A percentile compares a stretch with the other conserved stretches of the same genome.
These are phyloP conservation scores for Tortrix viridana DNA, from an alignment of 2,888 invertebrate species.

Conservation along the genomic window DNA sequence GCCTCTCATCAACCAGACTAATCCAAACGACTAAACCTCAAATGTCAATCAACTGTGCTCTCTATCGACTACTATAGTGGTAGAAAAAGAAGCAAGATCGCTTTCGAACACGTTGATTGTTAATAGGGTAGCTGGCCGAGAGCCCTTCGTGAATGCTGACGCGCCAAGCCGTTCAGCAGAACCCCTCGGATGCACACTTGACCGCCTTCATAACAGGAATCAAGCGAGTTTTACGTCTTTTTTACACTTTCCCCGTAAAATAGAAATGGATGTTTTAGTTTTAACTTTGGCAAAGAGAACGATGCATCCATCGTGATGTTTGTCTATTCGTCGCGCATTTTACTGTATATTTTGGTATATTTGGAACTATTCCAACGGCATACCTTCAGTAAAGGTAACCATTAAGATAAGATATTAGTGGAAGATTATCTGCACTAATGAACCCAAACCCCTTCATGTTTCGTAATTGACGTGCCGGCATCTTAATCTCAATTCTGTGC, in stretches of 20 bases:
- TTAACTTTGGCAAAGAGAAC: slow-evolving; percentile 21
- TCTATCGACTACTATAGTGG: slow-evolving; percentile 61
- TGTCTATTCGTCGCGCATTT: slow-evolving; percentile 21
- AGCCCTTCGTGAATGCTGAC: slow-evolving; percentile 70
- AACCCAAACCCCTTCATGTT: slow-evolving; percentile 43
- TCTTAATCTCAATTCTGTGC: slow-evolving; percentile 59
- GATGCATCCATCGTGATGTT: slow-evolving; percentile 24
- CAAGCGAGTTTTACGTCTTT: slow-evolving; percentile 64
- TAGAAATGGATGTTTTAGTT: slow-evolving; percentile 7
- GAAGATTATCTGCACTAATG: slow-evolving; percentile 37
- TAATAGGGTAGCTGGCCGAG: slow-evolving; percentile 58
- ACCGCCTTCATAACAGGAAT: slow-evolving; percentile 70
- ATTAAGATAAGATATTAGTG: slow-evolving; percentile 32
- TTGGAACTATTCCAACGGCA: slow-evolving; percentile 30
- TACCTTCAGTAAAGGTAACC: slow-evolving; percentile 32
- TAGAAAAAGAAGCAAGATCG: slow-evolving; percentile 67
- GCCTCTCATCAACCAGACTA: slow-evolving; percentile 49
- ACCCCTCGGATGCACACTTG: slow-evolving; percentile 75
- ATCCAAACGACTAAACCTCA: slow-evolving; percentile 50
- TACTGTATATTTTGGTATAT: slow-evolving; percentile 26
- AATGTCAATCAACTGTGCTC: slow-evolving; percentile 61
- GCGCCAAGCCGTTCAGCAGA: slow-evolving; percentile 55
- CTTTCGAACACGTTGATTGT: slow-evolving; percentile 54
- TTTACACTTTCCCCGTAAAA: slow-evolving; percentile 43
- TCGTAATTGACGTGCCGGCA: slow-evolving; percentile 55